Percentiles rank a stretch among this genome's conserved stretches.
Conservation (phyloP, 2,797 vertebrate species). For the Petrocephalus schoutedeni region DNA sequence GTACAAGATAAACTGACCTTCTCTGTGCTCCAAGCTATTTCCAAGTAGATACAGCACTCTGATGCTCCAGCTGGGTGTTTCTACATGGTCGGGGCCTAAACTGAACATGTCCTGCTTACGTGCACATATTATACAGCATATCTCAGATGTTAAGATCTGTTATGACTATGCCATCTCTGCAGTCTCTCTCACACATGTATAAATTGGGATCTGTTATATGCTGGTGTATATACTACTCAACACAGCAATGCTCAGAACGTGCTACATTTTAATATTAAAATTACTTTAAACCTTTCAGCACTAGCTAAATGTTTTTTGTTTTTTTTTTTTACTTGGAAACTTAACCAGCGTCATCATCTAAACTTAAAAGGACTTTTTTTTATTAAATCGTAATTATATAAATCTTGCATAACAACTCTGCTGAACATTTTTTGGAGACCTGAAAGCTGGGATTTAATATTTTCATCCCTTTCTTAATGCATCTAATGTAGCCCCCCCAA, state of each 20-base stretch:
- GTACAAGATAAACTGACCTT: slow-evolving; percentile 45
- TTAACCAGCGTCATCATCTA: not conserved
- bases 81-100: not conserved
- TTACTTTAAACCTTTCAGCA: not conserved
- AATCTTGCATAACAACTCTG: not conserved
- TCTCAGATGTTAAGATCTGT: not conserved
- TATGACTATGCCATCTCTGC: not conserved
- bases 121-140: not conserved
- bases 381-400: not conserved
- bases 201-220: not conserved
- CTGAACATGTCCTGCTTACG: not conserved
- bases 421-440: not conserved
- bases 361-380: not conserved
- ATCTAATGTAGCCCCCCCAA: slow-evolving; percentile 3
- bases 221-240: not conserved
- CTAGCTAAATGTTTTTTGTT: not conserved
- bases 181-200: not conserved
- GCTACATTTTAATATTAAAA: not conserved
- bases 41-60: slow-evolving; percentile 44
- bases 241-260: not conserved
- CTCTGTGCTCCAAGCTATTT: slow-evolving; percentile 49
- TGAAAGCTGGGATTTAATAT: not conserved
- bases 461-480: not conserved
- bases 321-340: not conserved
- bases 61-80: not conserved